Evolutionary conservation across 1,140 invertebrate species (phyloP).

Genomic region (Drosophila sucinea): DNA sequence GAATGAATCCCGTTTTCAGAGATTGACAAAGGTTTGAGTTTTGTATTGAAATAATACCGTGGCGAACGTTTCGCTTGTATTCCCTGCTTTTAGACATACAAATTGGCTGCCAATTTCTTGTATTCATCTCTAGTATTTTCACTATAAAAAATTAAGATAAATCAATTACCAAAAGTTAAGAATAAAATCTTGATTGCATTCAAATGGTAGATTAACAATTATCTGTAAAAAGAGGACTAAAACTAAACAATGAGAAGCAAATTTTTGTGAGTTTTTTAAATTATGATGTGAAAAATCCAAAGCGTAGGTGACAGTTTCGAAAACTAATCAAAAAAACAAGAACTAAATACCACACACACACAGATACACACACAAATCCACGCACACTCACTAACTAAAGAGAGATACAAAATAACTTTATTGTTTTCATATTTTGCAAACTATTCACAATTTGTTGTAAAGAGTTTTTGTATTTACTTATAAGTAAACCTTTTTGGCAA

Average conservation of each 20-base stretch:
- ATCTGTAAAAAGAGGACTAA: neutral
- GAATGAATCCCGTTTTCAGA: too few relatives aligned
- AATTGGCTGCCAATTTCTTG: constrained; percentile 6
- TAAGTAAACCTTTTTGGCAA: constrained; percentile 27
- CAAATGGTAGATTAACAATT: neutral
- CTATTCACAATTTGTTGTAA: constrained; percentile 1
- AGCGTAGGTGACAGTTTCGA: neutral
- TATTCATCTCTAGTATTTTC: neutral
- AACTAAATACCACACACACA: neutral
- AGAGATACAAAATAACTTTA: constrained; percentile 2
- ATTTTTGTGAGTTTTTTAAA: neutral
- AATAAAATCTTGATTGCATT: neutral
- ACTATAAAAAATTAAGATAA: neutral
- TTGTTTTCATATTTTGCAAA: neutral
- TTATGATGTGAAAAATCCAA: neutral
- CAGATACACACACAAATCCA: neutral
- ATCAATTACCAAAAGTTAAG: neutral
- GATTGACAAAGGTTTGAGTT: too few relatives aligned
- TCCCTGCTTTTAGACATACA: neutral
- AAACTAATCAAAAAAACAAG: constrained; percentile 7
- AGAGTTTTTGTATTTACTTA: constrained; percentile 12
- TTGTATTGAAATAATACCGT: neutral
- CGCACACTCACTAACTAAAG: constrained; percentile 3
- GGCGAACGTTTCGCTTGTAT: neutral
- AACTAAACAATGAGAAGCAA: neutral